Evolutionary conservation across 2,888 invertebrate genomes (phyloP).

Genomic region (Baronia brevicornis): DNA sequence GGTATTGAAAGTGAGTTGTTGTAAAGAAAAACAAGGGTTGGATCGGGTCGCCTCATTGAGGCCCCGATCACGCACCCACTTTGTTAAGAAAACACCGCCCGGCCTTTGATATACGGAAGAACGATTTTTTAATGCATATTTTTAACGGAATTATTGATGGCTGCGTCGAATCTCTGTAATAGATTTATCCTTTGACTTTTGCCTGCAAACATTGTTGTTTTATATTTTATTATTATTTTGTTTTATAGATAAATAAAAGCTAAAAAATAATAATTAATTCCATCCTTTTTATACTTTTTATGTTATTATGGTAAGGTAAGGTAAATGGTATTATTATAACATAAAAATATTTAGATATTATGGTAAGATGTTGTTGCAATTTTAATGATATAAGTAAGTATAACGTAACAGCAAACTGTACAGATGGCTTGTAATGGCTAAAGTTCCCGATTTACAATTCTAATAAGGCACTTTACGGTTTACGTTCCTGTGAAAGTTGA

Average conservation of each 20-base stretch:
- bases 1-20: constrained; percentile 58
- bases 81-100: constrained; percentile 67
- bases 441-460: constrained; percentile 18
- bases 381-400: constrained; percentile 7
- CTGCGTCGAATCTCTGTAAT: constrained; percentile 34
- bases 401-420: constrained; percentile 13
- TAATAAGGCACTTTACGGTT: constrained; percentile 16
- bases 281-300: too few relatives aligned
- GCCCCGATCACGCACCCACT: constrained; percentile 64
- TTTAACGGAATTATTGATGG: constrained; percentile 65
- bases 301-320: too few relatives aligned
- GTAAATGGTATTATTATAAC: too few relatives aligned
- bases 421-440: constrained; percentile 14
- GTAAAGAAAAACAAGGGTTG: constrained; percentile 67
- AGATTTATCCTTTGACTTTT: constrained; percentile 44
- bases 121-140: constrained; percentile 70
- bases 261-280: too few relatives aligned
- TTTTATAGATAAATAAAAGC: too few relatives aligned
- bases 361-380: too few relatives aligned
- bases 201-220: constrained; percentile 12
- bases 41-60: constrained; percentile 49
- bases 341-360: too few relatives aligned
- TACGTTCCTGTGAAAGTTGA: constrained; percentile 13
- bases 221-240: too few relatives aligned
- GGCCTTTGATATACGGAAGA: constrained; percentile 59